Conservation (phyloP, 2,888 invertebrate genomes). For the Himalopsyche anomala region DNA sequence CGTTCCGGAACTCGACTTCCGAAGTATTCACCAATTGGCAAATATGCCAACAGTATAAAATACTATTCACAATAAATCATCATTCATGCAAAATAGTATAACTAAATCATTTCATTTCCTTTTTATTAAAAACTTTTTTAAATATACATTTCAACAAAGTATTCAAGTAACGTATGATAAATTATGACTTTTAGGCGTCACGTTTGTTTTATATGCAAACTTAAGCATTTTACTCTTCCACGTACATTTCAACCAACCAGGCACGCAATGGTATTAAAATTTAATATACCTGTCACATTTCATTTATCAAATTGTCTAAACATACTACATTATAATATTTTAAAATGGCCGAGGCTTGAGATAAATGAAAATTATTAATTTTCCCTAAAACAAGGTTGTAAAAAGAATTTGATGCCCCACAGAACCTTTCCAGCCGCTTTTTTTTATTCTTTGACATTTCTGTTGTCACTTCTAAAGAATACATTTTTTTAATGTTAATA, state of each 20-base stretch:
- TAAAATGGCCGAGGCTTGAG: not conserved
- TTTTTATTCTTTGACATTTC: conserved; percentile 15
- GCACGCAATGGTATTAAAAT: not conserved
- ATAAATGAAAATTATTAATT: not conserved
- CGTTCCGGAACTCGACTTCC: too few species aligned
- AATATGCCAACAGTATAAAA: too few species aligned
- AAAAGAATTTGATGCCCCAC: not conserved
- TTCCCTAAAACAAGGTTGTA: not conserved
- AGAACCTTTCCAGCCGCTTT: not conserved
- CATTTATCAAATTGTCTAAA: not conserved
- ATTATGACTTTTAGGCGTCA: too few species aligned
- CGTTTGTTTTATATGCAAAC: too few species aligned
- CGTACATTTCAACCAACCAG: not conserved
- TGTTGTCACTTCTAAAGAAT: conserved; percentile 5
- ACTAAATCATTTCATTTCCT: too few species aligned
- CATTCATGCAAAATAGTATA: too few species aligned
- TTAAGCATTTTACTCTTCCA: not conserved
- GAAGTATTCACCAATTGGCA: too few species aligned
- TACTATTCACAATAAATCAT: too few species aligned
- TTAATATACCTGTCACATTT: not conserved
- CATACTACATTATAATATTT: not conserved
- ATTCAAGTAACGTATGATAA: too few species aligned
- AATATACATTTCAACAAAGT: too few species aligned
- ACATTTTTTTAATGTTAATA: conserved; percentile 12
- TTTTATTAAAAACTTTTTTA: too few species aligned